Percentiles rank a stretch among this genome's conserved stretches.
Conservation (phyloP, 2,797 vertebrate species). For the Chanos chanos region DNA sequence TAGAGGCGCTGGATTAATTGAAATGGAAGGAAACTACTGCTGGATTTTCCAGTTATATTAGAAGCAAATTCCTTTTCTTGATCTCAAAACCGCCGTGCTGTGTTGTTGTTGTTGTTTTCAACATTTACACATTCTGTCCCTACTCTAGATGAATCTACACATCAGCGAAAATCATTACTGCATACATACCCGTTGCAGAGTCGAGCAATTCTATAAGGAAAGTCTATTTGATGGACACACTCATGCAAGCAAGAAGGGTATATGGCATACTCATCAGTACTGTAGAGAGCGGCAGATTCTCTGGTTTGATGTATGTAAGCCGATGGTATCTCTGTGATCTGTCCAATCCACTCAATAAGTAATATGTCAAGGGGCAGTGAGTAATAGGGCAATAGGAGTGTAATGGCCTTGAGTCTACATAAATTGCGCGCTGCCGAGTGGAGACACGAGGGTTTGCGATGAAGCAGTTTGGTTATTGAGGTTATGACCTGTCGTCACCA, state of each 20-base stretch:
- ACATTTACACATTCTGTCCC: too few relatives aligned
- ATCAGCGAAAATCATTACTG: too few relatives aligned
- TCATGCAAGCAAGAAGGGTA: background rate
- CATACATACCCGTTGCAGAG: too few relatives aligned
- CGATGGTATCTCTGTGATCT: constrained; percentile 11
- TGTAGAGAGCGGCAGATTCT: background rate
- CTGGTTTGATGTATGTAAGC: constrained; percentile 12
- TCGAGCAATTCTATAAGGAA: too few relatives aligned
- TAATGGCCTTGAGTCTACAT: constrained; percentile 42
- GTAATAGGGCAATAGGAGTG: constrained; percentile 40
- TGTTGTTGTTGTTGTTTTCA: too few relatives aligned
- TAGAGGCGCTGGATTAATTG: background rate
- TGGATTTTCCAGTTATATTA: too few relatives aligned
- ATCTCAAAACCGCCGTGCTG: too few relatives aligned
- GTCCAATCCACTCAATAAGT: constrained; percentile 31
- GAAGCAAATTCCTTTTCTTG: too few relatives aligned
- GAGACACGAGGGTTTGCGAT: constrained; percentile 37
- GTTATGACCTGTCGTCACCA: constrained; percentile 32
- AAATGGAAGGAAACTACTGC: background rate
- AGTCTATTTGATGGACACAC: too few relatives aligned
- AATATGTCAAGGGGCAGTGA: constrained; percentile 40
- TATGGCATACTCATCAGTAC: background rate
- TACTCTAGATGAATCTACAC: too few relatives aligned
- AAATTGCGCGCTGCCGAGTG: constrained; percentile 42
- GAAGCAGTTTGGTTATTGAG: constrained; percentile 48